Evolutionary conservation across 2,888 invertebrate species (phyloP).

Genomic region (Alviniconcha strummeri): DNA sequence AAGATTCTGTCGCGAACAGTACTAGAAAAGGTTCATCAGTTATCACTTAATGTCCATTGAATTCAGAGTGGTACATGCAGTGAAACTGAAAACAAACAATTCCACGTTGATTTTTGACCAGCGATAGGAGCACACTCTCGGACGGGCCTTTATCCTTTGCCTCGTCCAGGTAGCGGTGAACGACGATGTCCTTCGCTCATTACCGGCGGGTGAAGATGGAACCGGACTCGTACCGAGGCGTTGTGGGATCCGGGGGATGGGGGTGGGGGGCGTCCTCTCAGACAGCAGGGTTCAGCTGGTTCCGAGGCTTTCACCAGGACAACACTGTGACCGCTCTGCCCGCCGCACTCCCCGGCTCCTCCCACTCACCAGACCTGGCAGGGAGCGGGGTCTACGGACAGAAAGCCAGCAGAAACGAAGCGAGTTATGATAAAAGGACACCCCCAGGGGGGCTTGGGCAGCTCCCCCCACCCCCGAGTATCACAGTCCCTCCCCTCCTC

Average conservation of each 20-base stretch:
- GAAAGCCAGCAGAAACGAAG: conserved; percentile 1
- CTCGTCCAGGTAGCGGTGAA: no score
- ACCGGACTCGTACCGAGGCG: conserved; percentile 1
- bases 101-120: no score
- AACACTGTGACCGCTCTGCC: neutral
- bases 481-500: neutral
- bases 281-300: conserved; percentile 18
- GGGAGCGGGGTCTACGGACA: no score
- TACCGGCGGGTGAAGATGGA: conserved; percentile 41
- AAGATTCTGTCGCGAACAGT: no score
- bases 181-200: conserved; percentile 30
- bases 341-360: neutral
- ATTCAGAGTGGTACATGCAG: no score
- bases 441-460: no score
- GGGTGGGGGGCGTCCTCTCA: conserved; percentile 21
- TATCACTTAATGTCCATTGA: neutral
- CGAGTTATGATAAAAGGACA: neutral
- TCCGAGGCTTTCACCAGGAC: conserved; percentile 9
- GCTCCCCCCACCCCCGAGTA: neutral
- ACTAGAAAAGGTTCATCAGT: neutral
- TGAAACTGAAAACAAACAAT: no score
- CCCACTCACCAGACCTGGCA: neutral
- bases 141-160: no score
- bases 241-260: conserved; percentile 16
- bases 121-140: no score